Evolutionary conservation across 2,888 invertebrate genomes (phyloP).

Genomic region (Sympetrum striolatum): DNA sequence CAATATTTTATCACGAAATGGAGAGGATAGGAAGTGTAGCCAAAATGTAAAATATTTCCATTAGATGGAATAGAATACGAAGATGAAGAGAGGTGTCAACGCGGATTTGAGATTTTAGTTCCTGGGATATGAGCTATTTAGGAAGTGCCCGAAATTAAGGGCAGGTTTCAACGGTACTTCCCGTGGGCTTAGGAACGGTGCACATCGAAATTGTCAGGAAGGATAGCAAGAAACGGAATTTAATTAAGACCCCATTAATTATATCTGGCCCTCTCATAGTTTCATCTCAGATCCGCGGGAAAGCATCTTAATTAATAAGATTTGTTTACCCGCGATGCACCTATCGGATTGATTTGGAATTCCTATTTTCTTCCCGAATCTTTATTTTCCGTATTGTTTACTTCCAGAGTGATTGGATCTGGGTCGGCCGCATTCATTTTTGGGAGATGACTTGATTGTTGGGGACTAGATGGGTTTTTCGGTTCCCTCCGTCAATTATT

Average conservation of each 20-base stretch:
- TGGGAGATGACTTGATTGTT: background rate
- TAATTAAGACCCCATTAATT: conserved; percentile 2
- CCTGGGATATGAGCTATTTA: background rate
- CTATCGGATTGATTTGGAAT: conserved; percentile 17
- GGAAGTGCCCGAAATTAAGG: background rate
- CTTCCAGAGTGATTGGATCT: conserved; percentile 11
- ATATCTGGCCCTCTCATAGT: background rate
- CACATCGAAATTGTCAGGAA: background rate
- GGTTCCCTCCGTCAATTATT: background rate
- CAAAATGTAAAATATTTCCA: too few species aligned
- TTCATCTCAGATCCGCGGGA: background rate
- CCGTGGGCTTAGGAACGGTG: background rate
- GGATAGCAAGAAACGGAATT: background rate
- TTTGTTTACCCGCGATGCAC: background rate
- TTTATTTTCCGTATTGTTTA: conserved; percentile 2
- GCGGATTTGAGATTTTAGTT: background rate
- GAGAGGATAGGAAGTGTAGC: too few species aligned
- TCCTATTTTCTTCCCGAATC: background rate
- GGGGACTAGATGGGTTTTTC: background rate
- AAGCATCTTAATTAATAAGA: conserved; percentile 32
- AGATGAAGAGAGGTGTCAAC: too few species aligned
- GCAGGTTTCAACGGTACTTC: background rate
- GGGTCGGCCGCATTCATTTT: background rate
- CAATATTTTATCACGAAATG: too few species aligned
- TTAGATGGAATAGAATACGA: too few species aligned